Percentiles rank a stretch among this genome's conserved stretches.
Conservation (phyloP, 2,113 vertebrate genomes). For the Butastur rufipennis region DNA sequence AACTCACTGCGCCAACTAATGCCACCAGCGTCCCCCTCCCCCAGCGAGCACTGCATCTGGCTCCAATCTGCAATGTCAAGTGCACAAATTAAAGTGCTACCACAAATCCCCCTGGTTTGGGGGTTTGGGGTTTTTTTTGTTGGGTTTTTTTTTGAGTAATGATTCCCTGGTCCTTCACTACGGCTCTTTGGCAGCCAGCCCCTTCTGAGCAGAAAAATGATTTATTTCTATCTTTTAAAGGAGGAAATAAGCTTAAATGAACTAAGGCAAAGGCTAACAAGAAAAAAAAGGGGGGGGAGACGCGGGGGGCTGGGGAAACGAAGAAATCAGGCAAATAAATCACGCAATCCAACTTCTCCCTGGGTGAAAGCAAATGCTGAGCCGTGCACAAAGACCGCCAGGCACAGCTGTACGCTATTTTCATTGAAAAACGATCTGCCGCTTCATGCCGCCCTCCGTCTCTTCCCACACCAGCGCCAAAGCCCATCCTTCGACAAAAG, state of each 20-base stretch:
- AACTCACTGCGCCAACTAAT: conserved; percentile 63
- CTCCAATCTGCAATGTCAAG: conserved; percentile 74
- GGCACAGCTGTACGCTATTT: conserved; percentile 57
- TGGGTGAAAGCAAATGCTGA: conserved; percentile 52
- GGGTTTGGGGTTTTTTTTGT: not conserved
- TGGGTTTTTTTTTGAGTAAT: not conserved
- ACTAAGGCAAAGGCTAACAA: not conserved
- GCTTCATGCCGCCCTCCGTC: conserved; percentile 28
- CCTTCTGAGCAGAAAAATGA: not conserved
- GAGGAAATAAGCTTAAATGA: not conserved
- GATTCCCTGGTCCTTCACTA: not conserved
- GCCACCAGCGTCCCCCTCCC: conserved; percentile 36
- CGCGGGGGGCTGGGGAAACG: not conserved
- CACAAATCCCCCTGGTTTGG: conserved; percentile 19
- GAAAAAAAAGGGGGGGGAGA: rapidly evolving
- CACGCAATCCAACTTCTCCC: conserved; percentile 27
- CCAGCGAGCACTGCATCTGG: conserved; percentile 48
- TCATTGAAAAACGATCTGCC: conserved; percentile 43
- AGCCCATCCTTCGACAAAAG: conserved; percentile 27
- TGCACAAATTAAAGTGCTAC: conserved; percentile 66
- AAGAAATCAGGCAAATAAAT: not conserved
- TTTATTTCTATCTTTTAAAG: not conserved
- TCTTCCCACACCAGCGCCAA: not conserved
- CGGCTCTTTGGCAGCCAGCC: not conserved
- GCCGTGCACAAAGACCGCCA: conserved; percentile 42